Evolutionary conservation across 2,113 vertebrate species (phyloP).

Genomic region (Oceanodroma tethys): DNA sequence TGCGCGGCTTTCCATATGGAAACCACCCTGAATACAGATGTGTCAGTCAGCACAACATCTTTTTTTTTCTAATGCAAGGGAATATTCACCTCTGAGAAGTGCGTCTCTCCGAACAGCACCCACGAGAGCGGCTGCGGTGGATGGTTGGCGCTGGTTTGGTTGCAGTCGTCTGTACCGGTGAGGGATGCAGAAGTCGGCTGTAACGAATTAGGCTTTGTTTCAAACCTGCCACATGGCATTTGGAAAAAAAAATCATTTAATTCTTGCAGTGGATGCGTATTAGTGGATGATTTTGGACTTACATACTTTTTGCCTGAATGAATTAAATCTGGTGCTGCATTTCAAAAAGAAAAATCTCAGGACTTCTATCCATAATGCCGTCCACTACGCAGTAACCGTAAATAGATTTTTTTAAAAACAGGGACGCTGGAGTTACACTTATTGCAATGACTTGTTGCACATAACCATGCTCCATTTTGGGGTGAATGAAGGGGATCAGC

Average conservation of each 20-base stretch:
- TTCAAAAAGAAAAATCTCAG: background rate
- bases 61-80: background rate
- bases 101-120: background rate
- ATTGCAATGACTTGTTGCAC: fast-evolving
- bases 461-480: background rate
- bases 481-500: background rate
- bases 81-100: background rate
- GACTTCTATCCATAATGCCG: background rate
- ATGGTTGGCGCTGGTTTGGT: background rate
- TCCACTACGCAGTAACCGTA: fast-evolving
- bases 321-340: background rate
- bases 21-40: background rate
- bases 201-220: fast-evolving
- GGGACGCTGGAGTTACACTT: fast-evolving
- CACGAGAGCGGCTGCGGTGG: fast-evolving
- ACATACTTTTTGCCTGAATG: background rate
- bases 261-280: background rate
- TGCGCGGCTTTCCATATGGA: background rate
- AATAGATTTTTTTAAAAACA: fast-evolving
- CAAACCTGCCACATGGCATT: background rate
- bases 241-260: too few species aligned
- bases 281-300: background rate
- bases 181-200: background rate
- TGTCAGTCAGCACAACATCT: background rate
- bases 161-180: fast-evolving